Evolutionary conservation across 2,888 invertebrate genomes (phyloP), one percentile per base, ranked within the genome.

Genomic region (Oasisia sp.): DNA sequence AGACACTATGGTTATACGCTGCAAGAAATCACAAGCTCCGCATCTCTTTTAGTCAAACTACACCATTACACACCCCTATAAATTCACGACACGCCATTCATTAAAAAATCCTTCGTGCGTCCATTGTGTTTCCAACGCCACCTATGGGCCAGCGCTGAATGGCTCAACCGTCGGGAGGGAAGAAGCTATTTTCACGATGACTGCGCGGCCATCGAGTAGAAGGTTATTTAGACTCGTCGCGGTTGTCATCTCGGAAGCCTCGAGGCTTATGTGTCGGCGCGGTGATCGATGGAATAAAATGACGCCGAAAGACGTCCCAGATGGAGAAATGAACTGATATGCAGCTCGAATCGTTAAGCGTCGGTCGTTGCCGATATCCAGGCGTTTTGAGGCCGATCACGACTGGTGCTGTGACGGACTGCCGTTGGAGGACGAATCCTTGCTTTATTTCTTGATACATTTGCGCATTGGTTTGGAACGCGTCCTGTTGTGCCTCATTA

Each of bases 261-360:
- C 74, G 14, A n/a, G 74, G 74, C 74, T 74, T 74, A 74, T 27
- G 74, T 74, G 27, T 74, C 74, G n/a, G n/a, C 74, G 8, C 74
- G 27, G n/a, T 74, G 74, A 74, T 74, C 74, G 74, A 74, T 74
- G 74, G 27, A n/a, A 74, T 74, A 74, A 74, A 74, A 19, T n/a
- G 74, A 27, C 74, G 74, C 74, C n/a, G 74, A 74, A 74, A 74
- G 74, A 74, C 74, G 27, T 74, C 74, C 74, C 74, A 74, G 74
- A 74, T 74, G 74, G 19, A 19, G 74, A 74, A 74, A 74, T 74
- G 74, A 74, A 74, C 74, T 74, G 74, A 74, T 74, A 74, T 19
- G 27, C 27, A 19, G 74, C 3, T 74, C 74, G 74, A 74, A 74
- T 74, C 74, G 74, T 74, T 74, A 74, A 74, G 74, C 74, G 27